phyloP scores from a whole-genome alignment of 1,140 invertebrate genomes.

The Epicauta chinensis region DNA sequence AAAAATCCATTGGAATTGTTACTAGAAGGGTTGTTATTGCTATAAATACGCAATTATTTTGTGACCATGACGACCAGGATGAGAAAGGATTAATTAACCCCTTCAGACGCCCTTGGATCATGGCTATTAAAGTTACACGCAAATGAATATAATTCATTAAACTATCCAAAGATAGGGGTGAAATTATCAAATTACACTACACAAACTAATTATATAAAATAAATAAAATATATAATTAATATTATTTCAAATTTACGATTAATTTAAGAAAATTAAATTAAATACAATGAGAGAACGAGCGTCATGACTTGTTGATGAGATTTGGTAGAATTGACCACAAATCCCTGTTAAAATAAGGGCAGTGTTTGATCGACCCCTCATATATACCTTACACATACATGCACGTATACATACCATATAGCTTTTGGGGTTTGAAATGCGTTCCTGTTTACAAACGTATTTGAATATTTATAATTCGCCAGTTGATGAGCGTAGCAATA shows the following conservation, averaged over 20 bases:
- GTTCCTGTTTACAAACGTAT: slow-evolving; percentile 41
- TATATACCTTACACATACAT: slow-evolving; percentile 5
- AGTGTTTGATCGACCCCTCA: slow-evolving; percentile 18
- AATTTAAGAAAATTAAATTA: background rate
- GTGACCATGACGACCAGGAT: slow-evolving; percentile 23
- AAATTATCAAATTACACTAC: no score
- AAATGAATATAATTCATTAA: slow-evolving; percentile 26
- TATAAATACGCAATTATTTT: slow-evolving; percentile 22
- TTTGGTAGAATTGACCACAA: slow-evolving; percentile 41
- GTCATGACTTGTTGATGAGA: slow-evolving; percentile 39
- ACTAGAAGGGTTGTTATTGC: background rate
- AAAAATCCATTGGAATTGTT: no score
- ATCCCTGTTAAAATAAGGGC: slow-evolving; percentile 31
- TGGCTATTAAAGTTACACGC: slow-evolving; percentile 29
- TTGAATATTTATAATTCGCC: slow-evolving; percentile 43
- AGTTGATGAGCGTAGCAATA: slow-evolving; percentile 44
- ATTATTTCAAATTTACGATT: no score
- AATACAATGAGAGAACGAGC: slow-evolving; percentile 20
- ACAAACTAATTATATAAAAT: no score
- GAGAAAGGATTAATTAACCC: slow-evolving; percentile 27
- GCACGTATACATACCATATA: slow-evolving; percentile 18
- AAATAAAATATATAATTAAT: no score
- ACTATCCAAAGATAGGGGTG: no score
- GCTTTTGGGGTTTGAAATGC: slow-evolving; percentile 14
- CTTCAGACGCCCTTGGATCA: slow-evolving; percentile 19